phyloP scores from a whole-genome alignment of 2,797 vertebrate species.

The Cynopterus sphinx region DNA sequence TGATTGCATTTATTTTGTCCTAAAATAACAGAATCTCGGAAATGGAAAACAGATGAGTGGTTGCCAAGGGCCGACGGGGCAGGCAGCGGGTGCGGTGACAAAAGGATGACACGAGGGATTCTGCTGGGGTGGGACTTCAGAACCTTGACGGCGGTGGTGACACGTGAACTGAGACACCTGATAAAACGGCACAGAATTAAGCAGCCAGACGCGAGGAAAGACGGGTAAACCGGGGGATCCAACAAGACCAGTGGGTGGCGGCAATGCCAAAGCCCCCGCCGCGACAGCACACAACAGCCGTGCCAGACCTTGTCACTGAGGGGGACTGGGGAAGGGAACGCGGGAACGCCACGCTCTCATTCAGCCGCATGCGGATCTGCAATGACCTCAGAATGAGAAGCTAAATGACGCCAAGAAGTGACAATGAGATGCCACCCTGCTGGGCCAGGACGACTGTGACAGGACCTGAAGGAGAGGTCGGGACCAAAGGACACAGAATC shows the following conservation, averaged over 20 bases:
- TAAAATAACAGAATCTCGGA: neutral
- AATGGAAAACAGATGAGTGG: neutral
- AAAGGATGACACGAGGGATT: neutral
- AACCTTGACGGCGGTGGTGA: neutral
- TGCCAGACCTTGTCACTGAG: neutral
- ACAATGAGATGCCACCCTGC: too few relatives aligned
- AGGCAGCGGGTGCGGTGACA: neutral
- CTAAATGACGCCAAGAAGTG: neutral
- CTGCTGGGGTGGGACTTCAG: neutral
- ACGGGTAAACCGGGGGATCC: neutral
- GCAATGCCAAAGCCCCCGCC: neutral
- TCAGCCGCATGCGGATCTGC: neutral
- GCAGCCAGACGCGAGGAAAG: neutral
- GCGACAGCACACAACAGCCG: neutral
- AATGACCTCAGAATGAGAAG: neutral
- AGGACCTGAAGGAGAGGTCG: neutral
- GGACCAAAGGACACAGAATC: neutral
- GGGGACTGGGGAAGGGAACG: neutral
- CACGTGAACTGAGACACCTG: neutral
- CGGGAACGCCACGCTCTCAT: too few relatives aligned
- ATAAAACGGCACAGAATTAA: neutral
- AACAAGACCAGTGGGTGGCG: neutral
- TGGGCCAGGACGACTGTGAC: rapidly evolving
- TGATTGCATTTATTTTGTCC: neutral
- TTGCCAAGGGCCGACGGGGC: neutral